These are phyloP conservation scores for Psephotus haematonotus DNA, from an alignment of 2,113 vertebrate species.

Conservation along the genomic window DNA sequence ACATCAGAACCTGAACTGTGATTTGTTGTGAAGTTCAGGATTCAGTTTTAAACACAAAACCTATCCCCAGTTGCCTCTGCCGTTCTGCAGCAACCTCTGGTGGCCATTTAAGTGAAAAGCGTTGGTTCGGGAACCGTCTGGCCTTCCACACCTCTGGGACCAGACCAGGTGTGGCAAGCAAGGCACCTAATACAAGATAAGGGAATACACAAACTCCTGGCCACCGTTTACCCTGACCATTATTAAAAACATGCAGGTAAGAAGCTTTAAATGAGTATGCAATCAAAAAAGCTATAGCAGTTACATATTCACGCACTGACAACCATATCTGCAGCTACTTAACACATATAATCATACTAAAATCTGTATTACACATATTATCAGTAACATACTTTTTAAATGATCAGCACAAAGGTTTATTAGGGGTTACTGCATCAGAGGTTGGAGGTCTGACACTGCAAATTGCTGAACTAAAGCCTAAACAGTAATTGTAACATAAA, in stretches of 20 bases:
- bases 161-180: not conserved
- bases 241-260: not conserved
- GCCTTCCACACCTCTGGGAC: not conserved
- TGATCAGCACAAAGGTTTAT: not conserved
- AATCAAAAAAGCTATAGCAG: not conserved
- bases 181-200: not conserved
- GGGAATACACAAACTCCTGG: not conserved
- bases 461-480: not conserved
- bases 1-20: not conserved
- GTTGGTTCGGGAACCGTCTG: not conserved
- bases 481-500: not conserved
- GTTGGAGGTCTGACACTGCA: not conserved
- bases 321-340: not conserved
- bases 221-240: not conserved
- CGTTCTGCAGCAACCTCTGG: slow-evolving; percentile 59
- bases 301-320: not conserved
- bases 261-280: not conserved
- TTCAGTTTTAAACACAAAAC: not conserved
- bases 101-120: not conserved
- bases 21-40: not conserved
- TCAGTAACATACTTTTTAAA: rapidly evolving
- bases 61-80: not conserved
- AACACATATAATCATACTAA: not conserved
- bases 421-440: not conserved
- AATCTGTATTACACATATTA: not conserved